Percentiles rank a stretch among this genome's conserved stretches.
Evolutionary conservation across 1,140 invertebrate genomes (phyloP).

Genomic region (Colletes latitarsis): DNA sequence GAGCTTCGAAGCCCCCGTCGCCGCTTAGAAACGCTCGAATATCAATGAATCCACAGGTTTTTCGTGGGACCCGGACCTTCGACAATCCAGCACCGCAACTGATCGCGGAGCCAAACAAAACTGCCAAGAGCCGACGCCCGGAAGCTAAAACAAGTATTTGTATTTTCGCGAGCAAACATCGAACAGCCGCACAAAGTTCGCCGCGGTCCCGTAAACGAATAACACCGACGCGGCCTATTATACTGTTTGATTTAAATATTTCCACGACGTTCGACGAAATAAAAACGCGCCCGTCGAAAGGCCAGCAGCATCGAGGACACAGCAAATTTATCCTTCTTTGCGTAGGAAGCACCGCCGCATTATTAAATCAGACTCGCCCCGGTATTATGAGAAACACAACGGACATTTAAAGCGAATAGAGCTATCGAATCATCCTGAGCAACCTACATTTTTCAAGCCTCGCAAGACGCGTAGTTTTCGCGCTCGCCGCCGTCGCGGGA

Average conservation of each 20-base stretch:
- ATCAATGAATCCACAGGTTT: constrained; percentile 57
- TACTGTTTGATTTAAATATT: background rate
- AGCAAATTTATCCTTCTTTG: too few species aligned
- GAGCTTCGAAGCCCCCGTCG: background rate
- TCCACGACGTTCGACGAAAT: background rate
- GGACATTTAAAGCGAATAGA: too few species aligned
- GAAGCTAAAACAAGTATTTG: constrained; percentile 29
- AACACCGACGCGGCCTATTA: background rate
- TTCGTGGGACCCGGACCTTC: constrained; percentile 7
- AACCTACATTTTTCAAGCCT: too few species aligned
- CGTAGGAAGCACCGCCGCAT: too few species aligned
- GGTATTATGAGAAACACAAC: too few species aligned
- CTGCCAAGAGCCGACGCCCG: too few species aligned
- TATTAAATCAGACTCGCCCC: too few species aligned
- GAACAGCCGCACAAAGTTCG: background rate
- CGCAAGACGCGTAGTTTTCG: too few species aligned
- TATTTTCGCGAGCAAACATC: constrained; percentile 15
- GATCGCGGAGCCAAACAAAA: background rate
- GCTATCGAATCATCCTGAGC: too few species aligned
- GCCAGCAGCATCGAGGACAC: too few species aligned
- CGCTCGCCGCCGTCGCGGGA: too few species aligned
- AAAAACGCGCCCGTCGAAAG: too few species aligned
- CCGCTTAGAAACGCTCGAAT: constrained; percentile 54
- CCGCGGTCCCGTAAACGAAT: background rate
- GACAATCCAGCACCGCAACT: background rate